Evolutionary conservation across 2,113 vertebrate genomes (phyloP), one percentile per base, ranked within the genome.

Genomic region (Chloebia gouldiae): DNA sequence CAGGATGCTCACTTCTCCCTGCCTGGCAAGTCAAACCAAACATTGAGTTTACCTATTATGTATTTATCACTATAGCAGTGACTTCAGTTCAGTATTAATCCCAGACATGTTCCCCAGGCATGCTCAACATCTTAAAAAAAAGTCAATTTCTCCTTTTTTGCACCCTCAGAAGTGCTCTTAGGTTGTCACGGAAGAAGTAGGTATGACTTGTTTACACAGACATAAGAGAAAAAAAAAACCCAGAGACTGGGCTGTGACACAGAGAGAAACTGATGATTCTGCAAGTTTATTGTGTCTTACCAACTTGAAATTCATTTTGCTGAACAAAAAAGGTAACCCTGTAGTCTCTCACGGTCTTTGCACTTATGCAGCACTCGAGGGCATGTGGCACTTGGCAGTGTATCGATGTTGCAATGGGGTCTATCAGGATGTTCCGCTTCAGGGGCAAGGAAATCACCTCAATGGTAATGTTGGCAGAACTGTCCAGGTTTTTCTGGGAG

Each of bases 341-440:
- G 71, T 98, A 98, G n/a, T 94, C 9, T 70, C n/a, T 53, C 2
- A 1, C 3, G 1, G 44, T n/a, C 14, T 71, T 9, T 11, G 21
- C 68, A 15, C 3, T 33, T 31, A 97, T 30, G 22, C 98, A 98
- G 93, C 98, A 98, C 27, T 59, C 35, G 7, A 98, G 94, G 15
- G 4, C 1, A 17, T 80, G 91, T 13, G 9, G 47, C 8, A 3
- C 51, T 11, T 42, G 3, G 15, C 97, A 98, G 2, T 6, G 20
- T 20, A 97, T 9, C 0, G 44, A 21, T 28, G 95, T 45, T 60
- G 7, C 20, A 49, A 98, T 49, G n/a, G 98, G 98, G 28, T 98
- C 88, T 28, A 94, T 53, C 89, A 97, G 45, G 92, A 98, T 98
- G 42, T 95, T 59, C 12, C 81, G 13, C 37, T 70, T 78, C 28